Conservation (phyloP, 2,888 invertebrate genomes). For the Venustoraphidia nigricollis region DNA sequence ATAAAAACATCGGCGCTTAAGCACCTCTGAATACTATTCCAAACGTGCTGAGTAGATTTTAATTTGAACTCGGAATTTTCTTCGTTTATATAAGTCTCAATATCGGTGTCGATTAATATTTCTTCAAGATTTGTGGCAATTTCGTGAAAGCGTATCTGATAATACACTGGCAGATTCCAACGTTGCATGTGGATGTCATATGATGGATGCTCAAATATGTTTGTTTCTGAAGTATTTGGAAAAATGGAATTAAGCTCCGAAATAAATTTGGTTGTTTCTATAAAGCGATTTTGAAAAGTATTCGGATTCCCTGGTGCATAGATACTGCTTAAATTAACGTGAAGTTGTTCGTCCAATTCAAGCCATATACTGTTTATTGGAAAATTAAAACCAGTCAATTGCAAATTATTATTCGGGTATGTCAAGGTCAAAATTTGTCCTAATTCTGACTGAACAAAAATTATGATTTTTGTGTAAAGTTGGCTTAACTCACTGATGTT, state of each 20-base stretch:
- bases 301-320: constrained; percentile 89
- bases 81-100: constrained; percentile 16
- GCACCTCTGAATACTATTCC: constrained; percentile 33
- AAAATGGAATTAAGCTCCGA: constrained; percentile 52
- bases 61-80: constrained; percentile 29
- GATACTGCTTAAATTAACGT: constrained; percentile 66
- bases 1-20: constrained; percentile 73
- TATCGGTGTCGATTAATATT: constrained; percentile 22
- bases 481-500: constrained; percentile 25
- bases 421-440: constrained; percentile 15
- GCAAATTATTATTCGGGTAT: too few relatives aligned
- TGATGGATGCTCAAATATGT: constrained; percentile 44
- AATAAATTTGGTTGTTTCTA: constrained; percentile 61
- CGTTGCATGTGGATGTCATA: constrained; percentile 61
- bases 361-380: constrained; percentile 78
- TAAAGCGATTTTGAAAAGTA: constrained; percentile 69
- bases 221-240: constrained; percentile 36
- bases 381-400: constrained; percentile 49
- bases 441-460: constrained; percentile 56
- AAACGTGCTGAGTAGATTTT: constrained; percentile 32
- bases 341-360: constrained; percentile 65
- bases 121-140: constrained; percentile 56
- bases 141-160: constrained; percentile 89
- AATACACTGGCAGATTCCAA: constrained; percentile 95
- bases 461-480: constrained; percentile 54